Conservation (phyloP, 2,888 invertebrate genomes). For the Luperina testacea region DNA sequence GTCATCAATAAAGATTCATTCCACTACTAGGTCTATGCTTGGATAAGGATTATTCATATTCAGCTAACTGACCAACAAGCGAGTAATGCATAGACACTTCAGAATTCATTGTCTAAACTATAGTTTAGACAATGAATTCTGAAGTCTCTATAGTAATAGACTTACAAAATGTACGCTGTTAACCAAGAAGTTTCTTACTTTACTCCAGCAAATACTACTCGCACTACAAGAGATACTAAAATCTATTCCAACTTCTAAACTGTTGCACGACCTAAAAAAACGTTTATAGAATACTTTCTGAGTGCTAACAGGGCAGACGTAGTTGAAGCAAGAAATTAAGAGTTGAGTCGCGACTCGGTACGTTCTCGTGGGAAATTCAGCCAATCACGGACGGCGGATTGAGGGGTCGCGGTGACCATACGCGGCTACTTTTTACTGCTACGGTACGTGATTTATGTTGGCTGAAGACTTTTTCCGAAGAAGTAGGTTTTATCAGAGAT, state of each 20-base stretch:
- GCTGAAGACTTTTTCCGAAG: neutral
- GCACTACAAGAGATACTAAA: neutral
- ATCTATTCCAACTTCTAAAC: constrained; percentile 32
- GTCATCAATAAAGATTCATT: neutral
- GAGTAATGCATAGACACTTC: neutral
- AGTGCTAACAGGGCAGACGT: constrained; percentile 68
- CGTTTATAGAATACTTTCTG: constrained; percentile 69
- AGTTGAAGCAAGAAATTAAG: constrained; percentile 85
- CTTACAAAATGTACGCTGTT: neutral
- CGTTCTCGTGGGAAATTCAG: constrained; percentile 84
- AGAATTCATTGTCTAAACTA: neutral
- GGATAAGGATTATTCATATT: neutral
- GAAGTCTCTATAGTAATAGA: too few species aligned
- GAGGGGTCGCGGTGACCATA: constrained; percentile 72
- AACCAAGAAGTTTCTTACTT: neutral
- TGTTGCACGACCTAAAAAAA: constrained; percentile 56
- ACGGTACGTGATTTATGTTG: constrained; percentile 19
- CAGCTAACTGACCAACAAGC: neutral
- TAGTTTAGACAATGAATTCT: too few species aligned
- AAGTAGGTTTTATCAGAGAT: neutral
- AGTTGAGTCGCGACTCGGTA: constrained; percentile 79
- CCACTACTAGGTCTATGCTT: neutral
- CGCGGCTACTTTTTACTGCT: constrained; percentile 58
- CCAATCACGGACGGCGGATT: constrained; percentile 86
- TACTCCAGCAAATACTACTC: constrained; percentile 5